phyloP scores from a whole-genome alignment of 2,888 invertebrate genomes.

The Caenorhabditis virilis region DNA sequence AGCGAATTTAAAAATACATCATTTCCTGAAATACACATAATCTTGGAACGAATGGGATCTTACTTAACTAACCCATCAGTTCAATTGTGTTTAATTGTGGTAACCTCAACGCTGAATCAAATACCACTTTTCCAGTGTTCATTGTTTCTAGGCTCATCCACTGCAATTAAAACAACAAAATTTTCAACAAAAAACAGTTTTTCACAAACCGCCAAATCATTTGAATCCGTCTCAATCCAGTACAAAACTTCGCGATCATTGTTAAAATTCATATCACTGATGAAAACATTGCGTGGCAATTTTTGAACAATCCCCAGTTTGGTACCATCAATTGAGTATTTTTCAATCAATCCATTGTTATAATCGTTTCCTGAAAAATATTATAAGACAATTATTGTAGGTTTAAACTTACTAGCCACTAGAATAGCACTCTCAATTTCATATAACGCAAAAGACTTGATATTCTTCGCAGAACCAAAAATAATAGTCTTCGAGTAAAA shows the following conservation, averaged over 20 bases:
- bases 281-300: not conserved
- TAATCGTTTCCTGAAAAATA: not conserved
- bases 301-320: not conserved
- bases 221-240: slow-evolving; percentile 4
- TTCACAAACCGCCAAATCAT: not conserved
- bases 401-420: not conserved
- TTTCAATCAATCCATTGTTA: not conserved
- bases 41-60: not conserved
- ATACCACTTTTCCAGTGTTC: not conserved
- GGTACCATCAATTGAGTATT: not conserved
- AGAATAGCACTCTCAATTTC: not conserved
- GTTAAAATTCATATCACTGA: not conserved
- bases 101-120: not conserved
- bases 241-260: not conserved
- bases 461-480: not conserved
- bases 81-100: not conserved
- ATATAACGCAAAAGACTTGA: slow-evolving; percentile 1
- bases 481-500: slow-evolving; percentile 2
- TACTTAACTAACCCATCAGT: not conserved
- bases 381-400: not conserved
- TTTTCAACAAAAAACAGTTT: too few relatives aligned
- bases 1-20: not conserved
- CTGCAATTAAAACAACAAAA: too few relatives aligned
- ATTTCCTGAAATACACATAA: not conserved
- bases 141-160: not conserved